Evolutionary conservation across 2,113 vertebrate species (phyloP), one percentile per base, ranked within the genome.

Genomic region (Stomatorhinus ivindoensis): DNA sequence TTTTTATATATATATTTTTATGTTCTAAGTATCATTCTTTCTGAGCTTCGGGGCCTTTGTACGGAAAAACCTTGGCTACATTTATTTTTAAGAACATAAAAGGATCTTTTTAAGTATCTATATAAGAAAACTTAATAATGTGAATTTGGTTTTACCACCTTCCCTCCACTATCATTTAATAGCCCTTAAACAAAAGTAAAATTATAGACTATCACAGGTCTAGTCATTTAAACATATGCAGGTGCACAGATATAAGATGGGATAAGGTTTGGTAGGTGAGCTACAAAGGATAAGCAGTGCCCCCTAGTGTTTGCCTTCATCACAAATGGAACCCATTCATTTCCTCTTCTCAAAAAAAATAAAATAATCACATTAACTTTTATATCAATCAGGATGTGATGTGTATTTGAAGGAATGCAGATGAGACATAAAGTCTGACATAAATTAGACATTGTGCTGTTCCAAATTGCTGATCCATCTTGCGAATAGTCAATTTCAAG

Each of bases 221-320:
- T 90, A 92, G 90, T 82, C 89, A n/a, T 91, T 90, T 94, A 95
- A 94, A 96, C 95, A 94, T 95, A 96, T 95, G 93, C 92, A 94
- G 95, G 94, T 97, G 94, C 93, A 94, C 91, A 93, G 94, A 96
- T 93, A 96, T 94, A 94, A 96, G 94, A 92, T 89, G 83, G 92
- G 93, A 94, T 90, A 87, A 10, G 17, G n/a, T 35, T 44, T 44
- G 95, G 92, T 84, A 94, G 92, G 94, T 93, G 94, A 80, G 91
- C 93, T 96, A 96, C 92, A 92, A 96, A 99, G 96, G 98, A 97
- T 95, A 97, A 95, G 97, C 97, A 99, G 97, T 97, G 98, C 98
- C 98, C 98, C 97, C 98, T 99, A 98, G 98, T 97, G 98, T 98
- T 97, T 95, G 92, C 92, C 95, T 93, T 93, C 95, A 95, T 94